Evolutionary conservation across 1,140 invertebrate species (phyloP), one percentile per base, ranked within the genome.

Genomic region (Frieseomelitta varia): DNA sequence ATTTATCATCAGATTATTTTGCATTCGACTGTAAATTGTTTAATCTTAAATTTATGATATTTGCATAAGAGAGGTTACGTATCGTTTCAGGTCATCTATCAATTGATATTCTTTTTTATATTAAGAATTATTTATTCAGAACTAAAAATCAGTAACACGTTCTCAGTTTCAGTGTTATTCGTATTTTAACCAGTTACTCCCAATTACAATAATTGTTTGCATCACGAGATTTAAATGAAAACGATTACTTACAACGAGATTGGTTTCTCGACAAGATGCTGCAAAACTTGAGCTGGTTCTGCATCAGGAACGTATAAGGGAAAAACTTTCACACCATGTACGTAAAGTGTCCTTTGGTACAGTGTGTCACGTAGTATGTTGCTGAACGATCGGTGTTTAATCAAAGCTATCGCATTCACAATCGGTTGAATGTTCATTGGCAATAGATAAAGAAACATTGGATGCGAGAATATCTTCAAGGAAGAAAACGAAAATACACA

Each of bases 301-400:
- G 19, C 27, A 39, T 17, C 47, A 79, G 21, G 8, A 47, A 30
- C 77, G 56, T 68, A 86, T 84, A 90, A 86, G 84, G 89, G 58
- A 91, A 91, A 92, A 93, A 94, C 94, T 95, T 94, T 94, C 94
- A 93, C 93, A 92, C 93, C 94, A 93, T 94, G 91, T 95, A 92
- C 83, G 93, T 87, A 90, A 81, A n/a, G 21, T 79, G 85, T 88
- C 73, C 72, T 86, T 85, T 76, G 69, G 71, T 39, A 47, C 65
- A 77, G 65, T 69, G 68, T 83, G 82, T 90, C 72, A 71, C 79
- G 56, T 47, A 79, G 65, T 47, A 55, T 15, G 51, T 61, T 51
- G 75, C n/a, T 53, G 47, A 58, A 53, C 55, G 85, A 79, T 87
- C 73, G 61, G 76, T 14, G 80, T 76, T 87, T 84, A 84, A 67